Evolutionary conservation across 53 echinoderm and acorn worm species (phyloP), one percentile per base, ranked within the genome.

Genomic region (Holothuria leucospilota): DNA sequence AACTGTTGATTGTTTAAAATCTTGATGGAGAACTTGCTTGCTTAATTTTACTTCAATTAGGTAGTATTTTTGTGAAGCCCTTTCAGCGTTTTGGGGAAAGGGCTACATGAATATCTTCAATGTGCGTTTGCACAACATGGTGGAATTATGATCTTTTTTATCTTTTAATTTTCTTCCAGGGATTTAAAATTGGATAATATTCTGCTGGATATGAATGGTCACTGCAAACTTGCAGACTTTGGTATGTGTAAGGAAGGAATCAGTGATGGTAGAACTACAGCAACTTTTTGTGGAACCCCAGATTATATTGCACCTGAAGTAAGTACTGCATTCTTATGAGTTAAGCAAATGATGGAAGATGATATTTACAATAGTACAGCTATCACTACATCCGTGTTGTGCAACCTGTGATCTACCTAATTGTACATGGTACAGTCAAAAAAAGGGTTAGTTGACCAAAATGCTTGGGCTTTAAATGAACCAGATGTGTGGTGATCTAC

Each of bases 221-320:
- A 96, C 61, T 96, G 96, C 74, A 96, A 96, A 68, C 94, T 96
- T 38, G 96, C 96, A 85, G 96, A 96, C 51, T 96, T 96, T 96
- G 96, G 96, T 87, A 96, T 96, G 96, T 96, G 96, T 78, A 96
- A 96, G 84, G 96, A 96, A 39, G 95, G 95, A 24, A 96, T 96
- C 86, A 78, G 89, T 69, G 93, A 96, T 72, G 96, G 96, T 2
- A 73, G 94, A 56, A 93, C 94, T 24, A 96, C 96, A 41, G 93
- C 94, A 51, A 96, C 96, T 46, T 96, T 96, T 81, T 96, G 96
- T 85, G 96, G 96, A 59, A 96, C 96, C 29, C 96, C 96, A 27
- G 96, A 96, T 78, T 96, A 96, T 86, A 96, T 96, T 28, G 96
- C 96, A 64, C 96, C 96, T 42, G 96, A 96, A 91, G 96, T 96